Percentiles rank a stretch among this genome's conserved stretches.
Conservation (phyloP, 2,797 vertebrate species). For the Numenius phaeopus region DNA sequence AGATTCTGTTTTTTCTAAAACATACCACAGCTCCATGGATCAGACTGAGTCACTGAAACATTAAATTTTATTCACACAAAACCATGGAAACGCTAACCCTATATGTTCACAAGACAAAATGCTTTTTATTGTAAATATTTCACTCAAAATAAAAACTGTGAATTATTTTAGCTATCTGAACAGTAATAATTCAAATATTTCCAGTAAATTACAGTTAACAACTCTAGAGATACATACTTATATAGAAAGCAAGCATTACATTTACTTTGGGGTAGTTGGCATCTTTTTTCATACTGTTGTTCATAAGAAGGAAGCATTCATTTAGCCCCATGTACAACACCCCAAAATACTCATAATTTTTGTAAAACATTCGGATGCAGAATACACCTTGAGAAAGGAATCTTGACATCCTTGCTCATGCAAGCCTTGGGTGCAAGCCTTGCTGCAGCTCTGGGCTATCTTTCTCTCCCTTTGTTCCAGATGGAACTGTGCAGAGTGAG, state of each 20-base stretch:
- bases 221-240: not conserved
- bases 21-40: not conserved
- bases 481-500: not conserved
- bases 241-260: not conserved
- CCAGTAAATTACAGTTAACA: not conserved
- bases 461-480: not conserved
- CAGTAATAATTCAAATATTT: not conserved
- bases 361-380: not conserved
- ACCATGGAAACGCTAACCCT: not conserved
- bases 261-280: not conserved
- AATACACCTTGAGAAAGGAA: not conserved
- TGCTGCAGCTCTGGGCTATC: not conserved
- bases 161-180: not conserved
- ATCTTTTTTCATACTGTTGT: not conserved
- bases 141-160: not conserved
- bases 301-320: not conserved
- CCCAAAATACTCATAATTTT: not conserved
- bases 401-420: not conserved
- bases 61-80: not conserved
- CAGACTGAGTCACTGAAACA: not conserved
- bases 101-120: not conserved
- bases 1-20: not conserved
- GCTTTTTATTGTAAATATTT: not conserved
- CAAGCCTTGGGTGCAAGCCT: not conserved
- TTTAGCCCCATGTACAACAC: not conserved